Conservation (phyloP, 2,888 invertebrate genomes). For the Idaea aversata region DNA sequence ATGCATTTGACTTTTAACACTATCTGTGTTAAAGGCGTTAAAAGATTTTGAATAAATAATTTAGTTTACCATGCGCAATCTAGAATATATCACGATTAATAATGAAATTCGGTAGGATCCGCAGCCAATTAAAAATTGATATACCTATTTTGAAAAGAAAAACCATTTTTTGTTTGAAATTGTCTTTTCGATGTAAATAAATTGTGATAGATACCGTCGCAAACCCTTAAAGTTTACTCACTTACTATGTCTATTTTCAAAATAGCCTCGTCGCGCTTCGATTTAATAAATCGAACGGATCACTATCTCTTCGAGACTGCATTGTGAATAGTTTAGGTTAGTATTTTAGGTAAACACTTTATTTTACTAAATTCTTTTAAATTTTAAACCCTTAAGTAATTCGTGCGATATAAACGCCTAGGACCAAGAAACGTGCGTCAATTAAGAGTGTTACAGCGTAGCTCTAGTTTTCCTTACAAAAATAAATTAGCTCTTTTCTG, state of each 20-base stretch:
- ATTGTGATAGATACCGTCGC: background rate
- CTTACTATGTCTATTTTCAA: background rate
- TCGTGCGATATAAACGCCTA: no score
- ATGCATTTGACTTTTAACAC: no score
- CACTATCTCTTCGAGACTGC: background rate
- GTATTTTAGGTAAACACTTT: background rate
- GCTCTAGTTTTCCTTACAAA: no score
- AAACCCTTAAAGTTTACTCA: background rate
- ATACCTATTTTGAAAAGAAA: background rate
- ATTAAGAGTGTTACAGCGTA: no score
- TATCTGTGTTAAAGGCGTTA: no score
- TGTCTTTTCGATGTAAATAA: background rate
- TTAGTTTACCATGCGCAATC: no score
- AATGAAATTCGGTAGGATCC: no score
- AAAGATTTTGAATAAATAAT: no score
- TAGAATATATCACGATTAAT: no score
- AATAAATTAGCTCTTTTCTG: no score
- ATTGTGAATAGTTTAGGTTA: background rate
- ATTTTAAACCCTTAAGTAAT: background rate
- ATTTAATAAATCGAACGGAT: background rate
- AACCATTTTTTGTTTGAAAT: background rate
- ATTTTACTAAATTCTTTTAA: background rate
- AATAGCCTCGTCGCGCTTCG: background rate
- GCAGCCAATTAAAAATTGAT: background rate
- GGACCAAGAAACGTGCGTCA: no score